Evolutionary conservation across 37 sponge, comb jelly and placozoan genomes (phyloP).

Genomic region (Aplysina aerophoba): DNA sequence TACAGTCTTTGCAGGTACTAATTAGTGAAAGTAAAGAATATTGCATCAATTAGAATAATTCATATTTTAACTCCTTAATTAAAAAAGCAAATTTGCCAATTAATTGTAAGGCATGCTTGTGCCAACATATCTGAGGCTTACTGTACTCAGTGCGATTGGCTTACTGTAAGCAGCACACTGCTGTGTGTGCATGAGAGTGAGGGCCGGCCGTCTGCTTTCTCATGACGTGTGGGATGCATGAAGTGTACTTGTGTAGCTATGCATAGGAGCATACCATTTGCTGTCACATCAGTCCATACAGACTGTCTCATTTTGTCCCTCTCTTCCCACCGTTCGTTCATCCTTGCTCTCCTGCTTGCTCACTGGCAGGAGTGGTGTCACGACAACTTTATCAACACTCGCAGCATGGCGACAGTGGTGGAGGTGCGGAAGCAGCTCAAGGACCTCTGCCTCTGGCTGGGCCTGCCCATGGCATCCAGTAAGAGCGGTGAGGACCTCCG

Average conservation of each 20-base stretch:
- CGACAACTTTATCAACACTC: slow-evolving; percentile 83
- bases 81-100: background rate
- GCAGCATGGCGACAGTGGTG: slow-evolving; percentile 71
- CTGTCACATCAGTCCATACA: no score
- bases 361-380: slow-evolving; percentile 78
- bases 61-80: no score
- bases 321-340: background rate
- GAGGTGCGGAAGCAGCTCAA: slow-evolving; percentile 79
- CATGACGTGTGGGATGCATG: no score
- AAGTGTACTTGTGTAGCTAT: no score
- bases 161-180: background rate
- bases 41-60: no score
- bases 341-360: background rate
- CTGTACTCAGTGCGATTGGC: background rate
- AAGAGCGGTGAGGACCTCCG: slow-evolving; percentile 33
- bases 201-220: background rate
- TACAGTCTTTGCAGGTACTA: background rate
- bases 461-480: slow-evolving; percentile 46
- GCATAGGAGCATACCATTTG: no score
- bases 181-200: background rate
- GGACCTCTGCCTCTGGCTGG: slow-evolving; percentile 62
- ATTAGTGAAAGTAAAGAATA: no score
- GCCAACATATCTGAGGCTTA: background rate
- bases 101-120: background rate
- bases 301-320: no score